Evolutionary conservation across 1,140 invertebrate genomes (phyloP), one percentile per base, ranked within the genome.

Genomic region (Drosophila serrata): DNA sequence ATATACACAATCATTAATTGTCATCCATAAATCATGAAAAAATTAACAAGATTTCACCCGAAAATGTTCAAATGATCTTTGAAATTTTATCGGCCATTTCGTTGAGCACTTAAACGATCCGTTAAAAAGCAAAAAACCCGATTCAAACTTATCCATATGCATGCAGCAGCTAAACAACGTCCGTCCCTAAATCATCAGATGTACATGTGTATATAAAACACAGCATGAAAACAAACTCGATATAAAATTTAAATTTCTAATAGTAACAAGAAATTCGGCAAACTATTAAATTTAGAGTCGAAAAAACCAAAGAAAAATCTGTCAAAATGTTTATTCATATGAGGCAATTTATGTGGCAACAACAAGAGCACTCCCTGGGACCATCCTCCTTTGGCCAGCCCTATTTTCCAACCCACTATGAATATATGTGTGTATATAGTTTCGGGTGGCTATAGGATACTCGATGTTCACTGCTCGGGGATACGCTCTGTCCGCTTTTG

Each of bases 261-360:
- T 67, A 59, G 62, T 35, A 49, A 51, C 74, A 59, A 59, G 63
- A 77, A 77, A 77, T 69, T 68, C 63, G 39, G 43, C 74, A 77
- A 78, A 77, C 75, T 73, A 79, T 79, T 74, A 79, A 79, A 72
- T 79, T 79, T 59, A 67, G 58, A 65, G 42, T 40, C 75, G 58
- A 70, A 78, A 70, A 78, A 69, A 56, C 40, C 46, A 78, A 78
- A 75, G 45, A 79, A 79, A 62, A 79, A 79, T 75, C 68, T 79
- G 76, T 76, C 65, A 72, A 81, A 81, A 81, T 81, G 63, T 81
- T 81, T 81, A 75, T 75, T 81, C 72, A 81, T 70, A 70, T 57
- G 58, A 27, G 40, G 63, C 49, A 81, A 80, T 80, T 80, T 80
- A 81, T 81, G 73, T 51, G 42, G 19, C 39, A 40, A 40, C 39